Conservation (phyloP, 2,888 invertebrate species). For the Spicauda simplicius region DNA sequence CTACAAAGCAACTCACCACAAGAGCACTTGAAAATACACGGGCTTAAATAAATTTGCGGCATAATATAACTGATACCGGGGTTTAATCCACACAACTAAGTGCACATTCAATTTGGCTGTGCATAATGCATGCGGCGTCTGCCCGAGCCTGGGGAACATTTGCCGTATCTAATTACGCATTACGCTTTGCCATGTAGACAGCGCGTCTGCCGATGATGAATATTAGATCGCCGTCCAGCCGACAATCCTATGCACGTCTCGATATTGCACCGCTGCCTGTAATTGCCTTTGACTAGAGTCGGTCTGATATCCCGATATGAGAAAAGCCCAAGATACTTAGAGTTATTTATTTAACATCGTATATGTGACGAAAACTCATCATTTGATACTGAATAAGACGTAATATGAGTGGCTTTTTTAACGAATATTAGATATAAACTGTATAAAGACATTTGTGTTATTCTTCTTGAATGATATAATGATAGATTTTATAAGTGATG, state of each 20-base stretch:
- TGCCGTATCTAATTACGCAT: constrained; percentile 82
- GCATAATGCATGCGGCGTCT: constrained; percentile 75
- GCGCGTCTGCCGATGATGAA: constrained; percentile 76
- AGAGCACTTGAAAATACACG: neutral
- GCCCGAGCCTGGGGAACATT: constrained; percentile 69
- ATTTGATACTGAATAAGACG: too few relatives aligned
- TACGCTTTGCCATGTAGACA: constrained; percentile 78
- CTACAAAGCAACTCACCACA: neutral
- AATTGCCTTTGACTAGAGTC: constrained; percentile 52
- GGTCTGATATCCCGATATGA: neutral
- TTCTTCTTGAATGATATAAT: too few relatives aligned
- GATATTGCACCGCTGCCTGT: constrained; percentile 62
- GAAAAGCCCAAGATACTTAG: neutral
- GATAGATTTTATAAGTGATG: too few relatives aligned
- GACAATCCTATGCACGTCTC: constrained; percentile 54
- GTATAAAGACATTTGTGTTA: too few relatives aligned
- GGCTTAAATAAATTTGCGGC: neutral
- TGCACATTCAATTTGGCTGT: constrained; percentile 80
- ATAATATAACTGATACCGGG: constrained; percentile 43
- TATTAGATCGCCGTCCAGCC: constrained; percentile 75
- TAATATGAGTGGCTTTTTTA: too few relatives aligned
- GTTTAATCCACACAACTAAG: constrained; percentile 68
- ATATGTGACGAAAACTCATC: too few relatives aligned
- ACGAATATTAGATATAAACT: too few relatives aligned
- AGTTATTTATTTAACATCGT: neutral